These are phyloP conservation scores for Beroe forskalii DNA, from an alignment of 37 sponge, comb jelly and placozoan species.

Conservation along the genomic window DNA sequence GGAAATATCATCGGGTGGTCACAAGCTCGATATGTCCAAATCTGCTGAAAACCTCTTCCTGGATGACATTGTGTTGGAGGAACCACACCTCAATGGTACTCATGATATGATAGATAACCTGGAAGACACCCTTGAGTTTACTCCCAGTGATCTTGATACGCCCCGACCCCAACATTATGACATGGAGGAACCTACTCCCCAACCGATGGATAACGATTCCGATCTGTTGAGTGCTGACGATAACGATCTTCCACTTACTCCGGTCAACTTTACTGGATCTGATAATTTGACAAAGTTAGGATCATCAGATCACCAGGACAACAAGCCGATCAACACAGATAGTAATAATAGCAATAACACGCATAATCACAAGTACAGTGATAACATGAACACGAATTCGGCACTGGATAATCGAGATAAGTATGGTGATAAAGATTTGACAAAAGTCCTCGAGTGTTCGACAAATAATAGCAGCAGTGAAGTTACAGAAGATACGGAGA, in stretches of 20 bases:
- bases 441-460: conserved; percentile 58
- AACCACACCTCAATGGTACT: neutral
- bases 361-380: neutral
- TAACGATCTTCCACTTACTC: neutral
- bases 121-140: neutral
- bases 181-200: neutral
- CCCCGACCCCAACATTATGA: neutral
- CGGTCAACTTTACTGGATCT: neutral
- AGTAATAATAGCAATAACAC: neutral
- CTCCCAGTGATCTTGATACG: neutral
- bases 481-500: neutral
- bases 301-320: neutral
- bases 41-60: conserved; percentile 28
- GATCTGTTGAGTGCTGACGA: neutral
- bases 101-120: neutral
- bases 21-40: neutral
- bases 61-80: conserved; percentile 1
- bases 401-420: neutral
- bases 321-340: conserved; percentile 12
- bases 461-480: neutral
- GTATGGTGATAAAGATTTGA: conserved; percentile 55
- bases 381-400: conserved; percentile 44
- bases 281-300: neutral
- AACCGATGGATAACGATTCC: neutral
- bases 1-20: neutral